Evolutionary conservation across 2,888 invertebrate genomes (phyloP), one percentile per base, ranked within the genome.

Genomic region (Brenthis ino): DNA sequence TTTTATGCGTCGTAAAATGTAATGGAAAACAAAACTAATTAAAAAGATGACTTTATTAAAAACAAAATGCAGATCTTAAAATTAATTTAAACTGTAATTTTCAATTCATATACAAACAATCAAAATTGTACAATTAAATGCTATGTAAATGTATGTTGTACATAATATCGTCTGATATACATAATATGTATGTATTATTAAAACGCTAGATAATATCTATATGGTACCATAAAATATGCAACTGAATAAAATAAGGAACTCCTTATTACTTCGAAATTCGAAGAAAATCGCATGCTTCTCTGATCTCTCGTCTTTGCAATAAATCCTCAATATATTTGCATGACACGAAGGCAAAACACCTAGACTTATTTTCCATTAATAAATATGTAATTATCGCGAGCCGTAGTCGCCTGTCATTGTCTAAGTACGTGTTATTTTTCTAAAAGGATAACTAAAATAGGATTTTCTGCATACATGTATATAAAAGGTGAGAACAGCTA

Each of bases 321-420:
- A 72, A 73, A 73, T 72, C 67, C 71, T 13, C 13, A 20, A 43
- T 56, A 53, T 69, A 79, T 79, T 80, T 77, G 75, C 79, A 79
- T 78, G 69, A 43, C 66, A 69, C 58, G 67, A 74, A 74, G 75
- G 75, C 74, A 75, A 76, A 75, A 72, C 73, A 69, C 72, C 71
- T 76, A 75, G 71, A 76, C 76, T 76, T 76, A 79, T 80, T 84
- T 84, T 82, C 81, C 80, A 81, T 81, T 80, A 71, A 80, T 77
- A 74, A 76, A 68, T 74, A 75, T 76, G 65, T 73, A 75, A 76
- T 77, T 74, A 77, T 75, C 72, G 74, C 77, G 73, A 77, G 67
- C 73, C 72, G 65, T 51, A 66, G 60, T 68, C 60, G 58, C 70
- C 63, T 70, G 68, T 76, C 74, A 72, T 74, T 73, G 79, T 75